Base-by-base conservation (phyloP, 2,113 vertebrate genomes). In the Siniperca chuatsi region DNA sequence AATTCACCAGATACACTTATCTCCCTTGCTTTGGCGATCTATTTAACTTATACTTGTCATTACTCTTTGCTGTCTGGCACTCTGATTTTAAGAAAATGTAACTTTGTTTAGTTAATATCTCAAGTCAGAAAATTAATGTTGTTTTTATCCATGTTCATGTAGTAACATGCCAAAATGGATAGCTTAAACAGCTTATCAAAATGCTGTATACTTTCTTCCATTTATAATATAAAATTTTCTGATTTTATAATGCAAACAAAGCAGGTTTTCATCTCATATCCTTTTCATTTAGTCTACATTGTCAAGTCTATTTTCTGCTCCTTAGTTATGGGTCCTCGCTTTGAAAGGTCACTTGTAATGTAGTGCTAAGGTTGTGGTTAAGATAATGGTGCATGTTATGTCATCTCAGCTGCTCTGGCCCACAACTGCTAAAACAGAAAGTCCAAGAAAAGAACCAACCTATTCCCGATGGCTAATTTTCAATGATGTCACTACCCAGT, bases 371-470 rank as follows among this genome's bases (percentile, higher is more conserved):
- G 90, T 93, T 93, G 93, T 33, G 88, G 90, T 92, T 33, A 86
- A 90, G 85, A 93, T 90, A 92, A 94, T 91, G 89, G 86, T 68
- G 77, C 80, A 37, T 87, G 79, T 88, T 92, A 85, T 92, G 90
- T 93, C 92, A 91, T 95, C 87, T 92, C 90, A 91, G 92, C 92
- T 92, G 91, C 84, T 84, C 70, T 15, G 71, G 83, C 80, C 88
- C 87, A 77, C 89, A 87, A 89, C 78, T 91, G 72, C 87, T 79
- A 83, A 87, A 92, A 87, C 77, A 89, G 76, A 85, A 91, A 71
- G 66, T 84, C 88, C 85, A 79, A 87, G 88, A 93, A 94, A 94
- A 93, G 88, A 90, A 91, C 78, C 77, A 67, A 83, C 84, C 88
- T 5, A 46, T 86, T 82, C 89, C 86, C 84, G 37, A 57, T 16